Evolutionary conservation across 2,797 vertebrate genomes (phyloP), one percentile per base, ranked within the genome.

Genomic region (Chelon auratus): DNA sequence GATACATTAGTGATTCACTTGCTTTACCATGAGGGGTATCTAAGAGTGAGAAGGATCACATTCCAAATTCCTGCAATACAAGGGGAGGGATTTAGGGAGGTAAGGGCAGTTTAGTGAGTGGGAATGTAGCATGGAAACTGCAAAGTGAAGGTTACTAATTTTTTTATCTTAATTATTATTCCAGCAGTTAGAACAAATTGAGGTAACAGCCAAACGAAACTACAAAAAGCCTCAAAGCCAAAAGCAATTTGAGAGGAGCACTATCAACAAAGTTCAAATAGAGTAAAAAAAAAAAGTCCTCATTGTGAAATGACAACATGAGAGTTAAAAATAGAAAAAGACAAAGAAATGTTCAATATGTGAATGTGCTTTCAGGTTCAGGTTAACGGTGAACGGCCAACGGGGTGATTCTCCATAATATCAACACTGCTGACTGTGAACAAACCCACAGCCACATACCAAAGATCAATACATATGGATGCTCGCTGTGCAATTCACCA

Each of bases 371-470:
- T 5, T 14, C 15, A 43, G 42, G 4, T 43, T 15, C 11, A n/a
- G 18, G 30, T 37, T 24, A 4, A 18, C 15, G 62, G 3, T 56
- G 53, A 54, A 24, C 4, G 75, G 89, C 90, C 88, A 87, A 87
- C 56, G 77, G 81, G 53, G 79, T 78, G 75, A 79, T 62, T 83
- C 84, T 72, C 89, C 71, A 86, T 93, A 91, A 72, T 39, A 85
- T 82, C 71, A 89, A 83, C 87, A 84, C 80, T 92, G 94, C 95
- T 93, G 93, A 94, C 93, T 87, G 90, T 90, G 86, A 87, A 67
- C 74, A 90, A 88, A 93, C 18, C 43, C 13, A 78, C 79, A 89
- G 22, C 62, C 17, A 84, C 85, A 89, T 87, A 91, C 89, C 92
- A 90, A 69, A 90, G 87, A 92, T 85, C 86, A 79, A 91, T 80